phyloP scores from a whole-genome alignment of 2,113 vertebrate species.

The Bettongia penicillata region DNA sequence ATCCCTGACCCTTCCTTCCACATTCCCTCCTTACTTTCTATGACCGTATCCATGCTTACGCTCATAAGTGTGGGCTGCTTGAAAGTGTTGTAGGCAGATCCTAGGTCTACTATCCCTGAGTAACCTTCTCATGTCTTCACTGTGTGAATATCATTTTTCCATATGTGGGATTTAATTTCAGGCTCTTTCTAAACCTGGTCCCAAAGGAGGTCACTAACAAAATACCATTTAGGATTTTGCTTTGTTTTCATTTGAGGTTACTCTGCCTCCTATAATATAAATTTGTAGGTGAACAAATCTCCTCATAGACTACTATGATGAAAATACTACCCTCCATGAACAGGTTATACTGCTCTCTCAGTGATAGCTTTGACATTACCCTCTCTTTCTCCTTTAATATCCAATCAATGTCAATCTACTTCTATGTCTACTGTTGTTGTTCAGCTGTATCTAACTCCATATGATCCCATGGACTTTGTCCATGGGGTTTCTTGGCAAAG shows the following conservation, averaged over 20 bases:
- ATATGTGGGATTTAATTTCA: slow-evolving; percentile 20
- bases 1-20: background rate
- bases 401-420: background rate
- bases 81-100: background rate
- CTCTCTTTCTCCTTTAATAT: background rate
- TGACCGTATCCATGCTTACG: background rate
- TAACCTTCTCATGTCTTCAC: background rate
- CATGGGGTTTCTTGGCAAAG: background rate
- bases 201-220: background rate
- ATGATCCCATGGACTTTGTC: background rate
- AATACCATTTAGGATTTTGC: background rate
- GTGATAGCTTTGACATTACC: background rate
- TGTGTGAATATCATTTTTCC: slow-evolving; percentile 21
- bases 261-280: background rate
- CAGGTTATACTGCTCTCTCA: background rate
- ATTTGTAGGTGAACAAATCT: background rate
- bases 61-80: background rate
- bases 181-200: slow-evolving; percentile 18
- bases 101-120: background rate
- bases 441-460: background rate
- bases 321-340: background rate
- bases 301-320: background rate
- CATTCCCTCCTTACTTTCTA: background rate
- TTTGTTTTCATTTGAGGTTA: slow-evolving; percentile 2
- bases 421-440: background rate